These are phyloP conservation scores for Diabrotica undecimpunctata DNA, from an alignment of 1,140 invertebrate genomes.

Conservation along the genomic window DNA sequence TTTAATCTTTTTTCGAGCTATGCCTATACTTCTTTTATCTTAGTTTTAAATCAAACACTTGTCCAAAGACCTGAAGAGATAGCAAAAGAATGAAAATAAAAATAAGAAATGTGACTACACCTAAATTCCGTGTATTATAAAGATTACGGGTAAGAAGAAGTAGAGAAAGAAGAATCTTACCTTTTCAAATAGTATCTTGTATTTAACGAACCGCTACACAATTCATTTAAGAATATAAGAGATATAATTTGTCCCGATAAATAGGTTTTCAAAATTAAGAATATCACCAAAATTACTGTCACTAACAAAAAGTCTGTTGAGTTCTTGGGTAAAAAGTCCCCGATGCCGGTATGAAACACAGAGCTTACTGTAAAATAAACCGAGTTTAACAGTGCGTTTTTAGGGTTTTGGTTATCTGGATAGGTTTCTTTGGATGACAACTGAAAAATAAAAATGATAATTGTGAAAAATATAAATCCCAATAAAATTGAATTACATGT, in stretches of 20 bases:
- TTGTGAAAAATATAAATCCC: too few species aligned
- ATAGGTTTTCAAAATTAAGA: not conserved
- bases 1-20: too few species aligned
- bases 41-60: too few species aligned
- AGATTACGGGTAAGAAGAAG: too few species aligned
- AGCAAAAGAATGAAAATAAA: too few species aligned
- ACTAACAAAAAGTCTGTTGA: not conserved
- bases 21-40: too few species aligned
- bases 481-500: too few species aligned
- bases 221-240: slow-evolving; percentile 4
- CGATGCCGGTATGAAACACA: not conserved
- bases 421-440: not conserved
- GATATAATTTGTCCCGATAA: not conserved
- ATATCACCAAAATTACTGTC: not conserved
- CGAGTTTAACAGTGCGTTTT: not conserved
- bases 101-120: too few species aligned
- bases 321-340: slow-evolving; percentile 4
- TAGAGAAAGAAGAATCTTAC: not conserved
- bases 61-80: too few species aligned
- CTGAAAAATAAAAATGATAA: not conserved
- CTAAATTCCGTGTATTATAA: too few species aligned
- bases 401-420: not conserved
- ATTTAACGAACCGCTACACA: not conserved
- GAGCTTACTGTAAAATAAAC: not conserved
- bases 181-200: slow-evolving; percentile 5